Evolutionary conservation across 2,888 invertebrate genomes (phyloP).

Genomic region (Malthinus flaveolus): DNA sequence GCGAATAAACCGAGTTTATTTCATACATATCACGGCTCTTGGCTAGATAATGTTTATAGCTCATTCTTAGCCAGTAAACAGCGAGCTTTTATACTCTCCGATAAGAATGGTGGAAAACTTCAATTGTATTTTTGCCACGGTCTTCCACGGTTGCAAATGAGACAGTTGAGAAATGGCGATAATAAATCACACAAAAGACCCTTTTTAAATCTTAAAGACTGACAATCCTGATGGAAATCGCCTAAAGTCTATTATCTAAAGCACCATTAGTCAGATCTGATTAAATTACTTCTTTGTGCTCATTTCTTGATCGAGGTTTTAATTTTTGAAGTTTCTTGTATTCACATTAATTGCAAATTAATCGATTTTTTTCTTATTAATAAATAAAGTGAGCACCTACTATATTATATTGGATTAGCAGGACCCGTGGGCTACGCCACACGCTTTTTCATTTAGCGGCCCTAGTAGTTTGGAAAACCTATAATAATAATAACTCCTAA

Average conservation of each 20-base stretch:
- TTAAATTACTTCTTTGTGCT: conserved; percentile 47
- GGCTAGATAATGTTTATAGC: conserved; percentile 48
- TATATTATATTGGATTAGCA: too few relatives aligned
- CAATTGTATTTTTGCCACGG: conserved; percentile 38
- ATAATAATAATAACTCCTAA: too few relatives aligned
- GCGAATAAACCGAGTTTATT: conserved; percentile 43
- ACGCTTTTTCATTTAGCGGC: too few relatives aligned
- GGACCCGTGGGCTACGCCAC: too few relatives aligned
- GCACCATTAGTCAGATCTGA: conserved; percentile 50
- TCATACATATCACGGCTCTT: conserved; percentile 46
- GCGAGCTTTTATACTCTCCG: conserved; percentile 37
- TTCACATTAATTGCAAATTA: conserved; percentile 12
- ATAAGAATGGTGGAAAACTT: conserved; percentile 36
- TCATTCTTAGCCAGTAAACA: conserved; percentile 45
- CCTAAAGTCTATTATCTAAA: conserved; percentile 47
- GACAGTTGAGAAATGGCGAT: conserved; percentile 46
- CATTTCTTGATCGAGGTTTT: conserved; percentile 49
- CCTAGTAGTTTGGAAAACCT: too few relatives aligned
- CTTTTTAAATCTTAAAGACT: conserved; percentile 45
- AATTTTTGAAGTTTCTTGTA: conserved; percentile 32
- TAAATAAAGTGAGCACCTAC: too few relatives aligned
- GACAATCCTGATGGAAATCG: conserved; percentile 45
- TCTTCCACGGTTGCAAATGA: conserved; percentile 47
- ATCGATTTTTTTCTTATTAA: too few relatives aligned
- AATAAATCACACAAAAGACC: conserved; percentile 49